Percentiles rank a stretch among this genome's conserved stretches.
phyloP scores from a whole-genome alignment of 2,797 vertebrate species.

The Cryptoblepharus egeriae region DNA sequence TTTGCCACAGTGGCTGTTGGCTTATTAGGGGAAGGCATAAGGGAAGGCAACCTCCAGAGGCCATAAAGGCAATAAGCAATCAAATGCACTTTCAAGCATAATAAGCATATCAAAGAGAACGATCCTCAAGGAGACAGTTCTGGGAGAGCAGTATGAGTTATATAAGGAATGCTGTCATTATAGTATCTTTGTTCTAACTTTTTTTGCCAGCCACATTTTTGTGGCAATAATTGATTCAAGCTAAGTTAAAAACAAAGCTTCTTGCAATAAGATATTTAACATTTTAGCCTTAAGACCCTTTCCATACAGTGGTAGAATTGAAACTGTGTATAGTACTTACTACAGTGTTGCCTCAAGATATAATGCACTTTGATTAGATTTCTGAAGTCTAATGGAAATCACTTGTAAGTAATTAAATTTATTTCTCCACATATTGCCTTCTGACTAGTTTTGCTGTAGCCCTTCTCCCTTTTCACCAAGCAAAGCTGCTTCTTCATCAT shows the following conservation, averaged over 20 bases:
- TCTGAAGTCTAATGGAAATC: slow-evolving; percentile 59
- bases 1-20: slow-evolving; percentile 10
- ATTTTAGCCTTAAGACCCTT: slow-evolving; percentile 80
- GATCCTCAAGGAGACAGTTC: slow-evolving; percentile 16
- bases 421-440: slow-evolving; percentile 69
- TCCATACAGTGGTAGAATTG: slow-evolving; percentile 68
- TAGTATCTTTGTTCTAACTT: slow-evolving; percentile 42
- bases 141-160: slow-evolving; percentile 50
- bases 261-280: slow-evolving; percentile 76
- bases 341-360: slow-evolving; percentile 67
- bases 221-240: slow-evolving; percentile 54
- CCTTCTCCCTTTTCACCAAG: slow-evolving; percentile 41
- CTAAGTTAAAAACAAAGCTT: slow-evolving; percentile 62
- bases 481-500: slow-evolving; percentile 20
- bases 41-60: slow-evolving; percentile 42
- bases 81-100: slow-evolving; percentile 54
- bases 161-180: slow-evolving; percentile 33
- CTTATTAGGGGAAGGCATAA: not conserved
- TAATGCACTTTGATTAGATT: slow-evolving; percentile 66
- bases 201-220: slow-evolving; percentile 42
- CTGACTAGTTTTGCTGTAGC: slow-evolving; percentile 62
- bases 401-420: slow-evolving; percentile 56
- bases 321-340: slow-evolving; percentile 62
- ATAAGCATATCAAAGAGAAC: slow-evolving; percentile 42
- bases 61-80: slow-evolving; percentile 59